Evolutionary conservation across 2,113 vertebrate genomes (phyloP), one percentile per base, ranked within the genome.

Genomic region (Channa argus): DNA sequence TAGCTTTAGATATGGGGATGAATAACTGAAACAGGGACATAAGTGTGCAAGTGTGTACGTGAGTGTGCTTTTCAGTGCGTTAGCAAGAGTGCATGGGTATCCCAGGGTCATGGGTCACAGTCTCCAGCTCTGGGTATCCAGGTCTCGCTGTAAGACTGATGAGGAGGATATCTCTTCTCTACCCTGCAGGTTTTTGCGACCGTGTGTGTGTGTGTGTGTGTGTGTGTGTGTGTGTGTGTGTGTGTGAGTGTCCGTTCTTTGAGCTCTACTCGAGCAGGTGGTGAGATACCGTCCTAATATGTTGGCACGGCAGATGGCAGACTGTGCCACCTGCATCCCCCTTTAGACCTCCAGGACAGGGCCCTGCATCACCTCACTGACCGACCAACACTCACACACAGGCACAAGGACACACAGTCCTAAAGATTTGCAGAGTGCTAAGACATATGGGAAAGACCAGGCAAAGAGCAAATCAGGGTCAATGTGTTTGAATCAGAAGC

Each of bases 141-240:
- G 72, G 79, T 86, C 61, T 84, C 63, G 67, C 70, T 77, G 71
- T 79, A 76, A 69, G 54, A 70, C 71, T 86, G 80, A 92, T 89
- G 85, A 91, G 58, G 62, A 74, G 64, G 82, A 87, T 90, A 76
- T 87, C 90, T 88, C 82, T 88, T 89, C 68, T 87, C 66, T 54
- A 46, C 63, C 84, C 86, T 79, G 37, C 72, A 79, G 84, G 81
- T 50, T 33, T 66, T 33, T 64, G 62, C 54, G 53, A 33, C 34
- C 10, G 13, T 46, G 58, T 43, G 56, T 43, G 9, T 49, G 54
- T 56, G 55, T 46, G 65, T 70, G 71, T 49, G 46, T 43, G 62
- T 67, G 62, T 34, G 33, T 55, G 69, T 45, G 69, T 59, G 13
- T 37, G 39, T 38, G 43, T 12, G 39, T 37, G 6, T 6, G 6